Conservation (phyloP, 92 coral and sea anemone genomes). For the Heliopora coerulea region DNA sequence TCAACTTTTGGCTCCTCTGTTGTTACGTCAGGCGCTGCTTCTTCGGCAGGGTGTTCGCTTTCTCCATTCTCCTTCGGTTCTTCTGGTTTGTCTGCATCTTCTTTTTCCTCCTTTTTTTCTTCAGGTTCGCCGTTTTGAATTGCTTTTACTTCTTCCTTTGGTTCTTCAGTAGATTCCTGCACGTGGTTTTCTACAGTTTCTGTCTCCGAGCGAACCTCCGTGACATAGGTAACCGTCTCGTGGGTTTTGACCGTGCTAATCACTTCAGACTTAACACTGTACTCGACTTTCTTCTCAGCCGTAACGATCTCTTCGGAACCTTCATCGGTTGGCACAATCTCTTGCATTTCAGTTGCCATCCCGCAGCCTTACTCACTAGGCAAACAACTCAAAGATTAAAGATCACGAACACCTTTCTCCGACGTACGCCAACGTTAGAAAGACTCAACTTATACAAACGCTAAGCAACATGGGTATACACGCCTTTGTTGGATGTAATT, state of each 20-base stretch:
- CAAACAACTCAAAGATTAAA: conserved; percentile 21
- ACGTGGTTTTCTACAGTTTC: conserved; percentile 46
- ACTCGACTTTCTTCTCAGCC: conserved; percentile 34
- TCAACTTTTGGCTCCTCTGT: conserved; percentile 63
- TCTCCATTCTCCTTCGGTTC: conserved; percentile 37
- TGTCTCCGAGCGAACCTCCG: conserved; percentile 22
- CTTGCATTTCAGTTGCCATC: conserved; percentile 32
- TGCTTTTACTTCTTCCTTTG: conserved; percentile 21
- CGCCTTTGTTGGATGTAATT: conserved; percentile 57
- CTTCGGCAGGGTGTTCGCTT: conserved; percentile 60
- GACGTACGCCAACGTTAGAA: neutral
- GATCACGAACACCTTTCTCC: conserved; percentile 25
- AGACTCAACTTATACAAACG: conserved; percentile 34
- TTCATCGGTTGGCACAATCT: conserved; percentile 27
- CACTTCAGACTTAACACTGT: conserved; percentile 43
- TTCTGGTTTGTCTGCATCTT: conserved; percentile 5
- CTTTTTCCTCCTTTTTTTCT: conserved; percentile 13
- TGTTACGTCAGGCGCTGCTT: conserved; percentile 62
- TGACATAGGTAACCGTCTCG: conserved; percentile 41
- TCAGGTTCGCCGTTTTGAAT: conserved; percentile 28
- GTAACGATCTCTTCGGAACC: conserved; percentile 17
- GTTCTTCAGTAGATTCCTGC: conserved; percentile 22
- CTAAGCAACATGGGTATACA: conserved; percentile 45
- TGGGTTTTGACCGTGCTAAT: conserved; percentile 44
- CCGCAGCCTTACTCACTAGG: neutral